Conservation (phyloP, 1,140 invertebrate genomes). For the Drosophila nigromelanica region DNA sequence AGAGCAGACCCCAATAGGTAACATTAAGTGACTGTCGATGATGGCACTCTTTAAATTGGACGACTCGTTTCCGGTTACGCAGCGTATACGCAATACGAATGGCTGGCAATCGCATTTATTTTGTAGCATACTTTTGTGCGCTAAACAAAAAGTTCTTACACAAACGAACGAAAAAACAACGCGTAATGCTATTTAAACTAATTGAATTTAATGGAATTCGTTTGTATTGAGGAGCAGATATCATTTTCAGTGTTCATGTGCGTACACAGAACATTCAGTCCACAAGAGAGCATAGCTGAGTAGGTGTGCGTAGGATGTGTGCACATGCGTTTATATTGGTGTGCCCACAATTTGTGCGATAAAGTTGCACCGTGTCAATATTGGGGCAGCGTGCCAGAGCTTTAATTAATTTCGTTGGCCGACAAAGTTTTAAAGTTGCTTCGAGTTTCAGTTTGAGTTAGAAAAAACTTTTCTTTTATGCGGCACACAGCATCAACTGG, state of each 20-base stretch:
- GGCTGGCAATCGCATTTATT: constrained; percentile 29
- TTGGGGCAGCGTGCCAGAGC: constrained; percentile 66
- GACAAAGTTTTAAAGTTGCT: constrained; percentile 46
- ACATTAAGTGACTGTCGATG: constrained; percentile 17
- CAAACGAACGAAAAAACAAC: constrained; percentile 6
- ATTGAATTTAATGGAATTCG: constrained; percentile 77
- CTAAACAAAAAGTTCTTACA: constrained; percentile 54
- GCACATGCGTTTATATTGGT: constrained; percentile 25
- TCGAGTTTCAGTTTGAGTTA: constrained; percentile 47
- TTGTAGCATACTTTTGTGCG: constrained; percentile 38
- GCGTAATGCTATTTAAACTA: constrained; percentile 77
- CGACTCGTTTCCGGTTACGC: constrained; percentile 66
- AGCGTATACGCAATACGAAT: constrained; percentile 56
- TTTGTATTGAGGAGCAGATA: constrained; percentile 43
- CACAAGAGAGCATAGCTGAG: neutral
- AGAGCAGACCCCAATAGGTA: neutral
- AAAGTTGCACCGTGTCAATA: constrained; percentile 69
- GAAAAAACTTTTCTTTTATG: constrained; percentile 14
- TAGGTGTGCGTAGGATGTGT: constrained; percentile 1
- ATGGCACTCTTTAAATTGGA: constrained; percentile 60
- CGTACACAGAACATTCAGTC: constrained; percentile 10
- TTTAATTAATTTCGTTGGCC: constrained; percentile 67
- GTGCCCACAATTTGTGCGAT: constrained; percentile 45
- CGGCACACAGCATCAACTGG: constrained; percentile 88
- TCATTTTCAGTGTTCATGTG: constrained; percentile 16